Base-by-base conservation (phyloP, 92 coral and sea anemone species). In the Paragorgia papillata region DNA sequence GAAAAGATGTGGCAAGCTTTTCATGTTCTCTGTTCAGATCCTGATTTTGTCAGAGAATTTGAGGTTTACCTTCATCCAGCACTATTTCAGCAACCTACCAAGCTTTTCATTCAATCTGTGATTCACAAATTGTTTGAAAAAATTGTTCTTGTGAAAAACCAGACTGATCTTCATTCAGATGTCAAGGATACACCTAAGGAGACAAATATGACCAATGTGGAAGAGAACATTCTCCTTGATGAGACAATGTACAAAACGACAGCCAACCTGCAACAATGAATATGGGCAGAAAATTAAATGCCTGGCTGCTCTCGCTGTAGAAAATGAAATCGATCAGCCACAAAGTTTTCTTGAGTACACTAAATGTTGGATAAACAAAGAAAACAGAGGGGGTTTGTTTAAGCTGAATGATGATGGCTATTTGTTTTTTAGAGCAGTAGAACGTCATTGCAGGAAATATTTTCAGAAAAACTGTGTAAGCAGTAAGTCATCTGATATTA, bases 221-320 rank as follows among this genome's bases (percentile, higher is more conserved):
- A 79, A 58, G 83, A 79, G 46, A 79, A 79, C 82, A 17, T 62
- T 62, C 37, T 66, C 74, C 9, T 44, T 76, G 20, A 76, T 57
- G 35, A 55, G 54, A 58, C 53, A 29, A 9, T 59, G 44, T 27
- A 32, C 32, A 44, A 75, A 59, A 21, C 40, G 56, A 5, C 20
- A 37, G 8, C 15, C 43, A 18, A 57, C 0, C 22, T n/a, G n/a
- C n/a, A 40, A 59, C 66, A 22, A 9, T 18, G 15, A 17, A 32
- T 44, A 18, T 33, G 53, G 2, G 7, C 43, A 62, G 41, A 62
- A 62, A 62, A 62, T n/a, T n/a, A 34, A 62, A 14, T 31, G 68
- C 27, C 27, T 62, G 27, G 39, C 7, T 62, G 44, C 68, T 14
- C 33, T 62, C 32, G 44, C 12, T 28, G 68, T 62, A 0, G 7